phyloP scores from a whole-genome alignment of 2,113 vertebrate genomes.

The Bubo blakistoni region DNA sequence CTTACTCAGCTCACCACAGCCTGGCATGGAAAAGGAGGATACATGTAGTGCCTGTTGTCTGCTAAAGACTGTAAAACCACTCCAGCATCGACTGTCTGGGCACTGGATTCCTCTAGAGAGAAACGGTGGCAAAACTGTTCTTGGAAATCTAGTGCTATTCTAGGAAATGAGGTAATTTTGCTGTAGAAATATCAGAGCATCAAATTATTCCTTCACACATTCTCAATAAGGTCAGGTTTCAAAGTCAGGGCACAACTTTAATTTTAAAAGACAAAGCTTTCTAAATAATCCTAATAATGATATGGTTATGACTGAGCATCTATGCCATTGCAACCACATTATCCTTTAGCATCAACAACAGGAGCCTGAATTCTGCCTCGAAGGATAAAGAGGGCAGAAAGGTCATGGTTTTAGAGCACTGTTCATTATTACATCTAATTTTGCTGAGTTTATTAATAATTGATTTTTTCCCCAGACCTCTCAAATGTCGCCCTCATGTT shows the following conservation, averaged over 20 bases:
- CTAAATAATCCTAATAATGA: not conserved
- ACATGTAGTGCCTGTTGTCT: not conserved
- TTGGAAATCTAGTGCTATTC: not conserved
- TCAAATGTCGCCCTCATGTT: not conserved
- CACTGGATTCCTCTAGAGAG: not conserved
- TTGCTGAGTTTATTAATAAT: not conserved
- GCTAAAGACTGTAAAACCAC: not conserved
- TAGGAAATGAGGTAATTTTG: not conserved
- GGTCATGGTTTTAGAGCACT: not conserved
- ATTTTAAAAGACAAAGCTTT: not conserved
- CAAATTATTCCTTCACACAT: not conserved
- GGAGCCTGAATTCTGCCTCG: not conserved
- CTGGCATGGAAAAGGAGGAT: not conserved
- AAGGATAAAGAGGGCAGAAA: not conserved
- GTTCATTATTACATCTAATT: not conserved
- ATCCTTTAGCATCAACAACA: not conserved
- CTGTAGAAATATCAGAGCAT: not conserved
- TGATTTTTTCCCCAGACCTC: not conserved
- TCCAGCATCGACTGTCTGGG: accelerated
- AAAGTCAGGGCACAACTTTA: not conserved
- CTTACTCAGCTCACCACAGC: not conserved
- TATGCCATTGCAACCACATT: not conserved
- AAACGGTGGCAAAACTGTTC: not conserved
- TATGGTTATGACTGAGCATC: accelerated
- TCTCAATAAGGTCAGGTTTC: not conserved